Evolutionary conservation across 2,113 vertebrate genomes (phyloP).

Genomic region (Nycticorax nycticorax): DNA sequence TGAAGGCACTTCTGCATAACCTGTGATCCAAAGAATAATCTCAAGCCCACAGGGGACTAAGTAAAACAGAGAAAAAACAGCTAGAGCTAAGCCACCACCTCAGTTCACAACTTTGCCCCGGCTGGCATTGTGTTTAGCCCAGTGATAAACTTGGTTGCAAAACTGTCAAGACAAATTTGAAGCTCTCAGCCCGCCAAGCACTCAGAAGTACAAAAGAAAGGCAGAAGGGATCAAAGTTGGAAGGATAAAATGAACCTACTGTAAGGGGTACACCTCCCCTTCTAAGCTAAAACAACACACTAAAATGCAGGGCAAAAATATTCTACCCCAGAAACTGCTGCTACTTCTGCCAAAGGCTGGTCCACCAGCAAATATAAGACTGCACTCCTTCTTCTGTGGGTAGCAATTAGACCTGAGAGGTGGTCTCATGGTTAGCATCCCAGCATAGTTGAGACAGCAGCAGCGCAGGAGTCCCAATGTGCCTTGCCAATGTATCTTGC

Average conservation of each 20-base stretch:
- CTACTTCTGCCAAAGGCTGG: not conserved
- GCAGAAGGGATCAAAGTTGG: not conserved
- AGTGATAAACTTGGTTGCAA: not conserved
- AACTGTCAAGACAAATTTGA: not conserved
- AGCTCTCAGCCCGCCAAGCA: not conserved
- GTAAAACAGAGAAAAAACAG: not conserved
- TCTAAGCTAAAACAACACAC: not conserved
- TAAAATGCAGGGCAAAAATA: not conserved
- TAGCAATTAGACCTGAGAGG: not conserved
- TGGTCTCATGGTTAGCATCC: not conserved
- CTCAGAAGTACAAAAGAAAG: not conserved
- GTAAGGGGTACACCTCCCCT: not conserved
- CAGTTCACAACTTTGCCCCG: not conserved
- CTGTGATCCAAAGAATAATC: not conserved
- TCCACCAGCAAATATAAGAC: not conserved
- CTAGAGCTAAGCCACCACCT: not conserved
- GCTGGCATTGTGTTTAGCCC: not conserved
- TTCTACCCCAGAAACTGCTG: not conserved
- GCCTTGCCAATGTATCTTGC: not conserved
- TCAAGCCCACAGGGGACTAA: not conserved
- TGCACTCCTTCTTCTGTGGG: not conserved
- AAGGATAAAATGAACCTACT: not conserved
- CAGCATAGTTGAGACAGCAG: not conserved
- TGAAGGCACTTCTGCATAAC: not conserved
- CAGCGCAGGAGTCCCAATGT: not conserved